Percentiles rank a stretch among this genome's conserved stretches.
Evolutionary conservation across 2,797 vertebrate genomes (phyloP).

Genomic region (Poliocrania exsul): DNA sequence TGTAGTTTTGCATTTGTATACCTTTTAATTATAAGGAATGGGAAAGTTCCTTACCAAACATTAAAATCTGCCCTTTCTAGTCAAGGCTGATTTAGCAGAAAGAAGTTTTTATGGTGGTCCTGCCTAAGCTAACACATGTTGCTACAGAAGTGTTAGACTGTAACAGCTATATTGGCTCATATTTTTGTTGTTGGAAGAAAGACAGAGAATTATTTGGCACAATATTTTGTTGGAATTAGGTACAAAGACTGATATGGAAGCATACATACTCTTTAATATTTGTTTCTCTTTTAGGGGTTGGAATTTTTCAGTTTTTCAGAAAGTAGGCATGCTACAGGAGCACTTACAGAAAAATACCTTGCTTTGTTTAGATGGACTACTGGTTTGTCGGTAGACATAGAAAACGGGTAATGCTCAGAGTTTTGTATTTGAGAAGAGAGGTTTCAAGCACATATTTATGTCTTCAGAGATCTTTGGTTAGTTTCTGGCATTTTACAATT

Average conservation of each 20-base stretch:
- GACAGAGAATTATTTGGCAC: background rate
- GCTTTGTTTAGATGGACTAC: background rate
- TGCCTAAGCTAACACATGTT: background rate
- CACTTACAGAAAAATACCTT: background rate
- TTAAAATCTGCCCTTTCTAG: background rate
- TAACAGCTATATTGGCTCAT: background rate
- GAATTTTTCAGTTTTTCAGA: background rate
- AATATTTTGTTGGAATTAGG: background rate
- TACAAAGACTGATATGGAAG: background rate
- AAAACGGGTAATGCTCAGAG: background rate
- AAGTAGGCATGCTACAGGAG: background rate
- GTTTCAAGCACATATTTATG: background rate
- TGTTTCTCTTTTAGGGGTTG: background rate
- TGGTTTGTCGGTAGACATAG: background rate
- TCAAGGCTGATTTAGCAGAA: background rate
- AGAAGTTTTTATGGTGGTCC: background rate
- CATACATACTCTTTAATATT: background rate
- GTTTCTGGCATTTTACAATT: background rate
- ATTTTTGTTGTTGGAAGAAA: background rate
- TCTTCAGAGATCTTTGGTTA: background rate
- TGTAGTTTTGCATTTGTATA: background rate
- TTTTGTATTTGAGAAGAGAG: background rate
- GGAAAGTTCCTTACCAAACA: background rate
- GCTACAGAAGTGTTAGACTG: background rate
- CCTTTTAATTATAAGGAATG: background rate